Conservation (phyloP, 2,113 vertebrate species). For the Phylloscopus trochilus region DNA sequence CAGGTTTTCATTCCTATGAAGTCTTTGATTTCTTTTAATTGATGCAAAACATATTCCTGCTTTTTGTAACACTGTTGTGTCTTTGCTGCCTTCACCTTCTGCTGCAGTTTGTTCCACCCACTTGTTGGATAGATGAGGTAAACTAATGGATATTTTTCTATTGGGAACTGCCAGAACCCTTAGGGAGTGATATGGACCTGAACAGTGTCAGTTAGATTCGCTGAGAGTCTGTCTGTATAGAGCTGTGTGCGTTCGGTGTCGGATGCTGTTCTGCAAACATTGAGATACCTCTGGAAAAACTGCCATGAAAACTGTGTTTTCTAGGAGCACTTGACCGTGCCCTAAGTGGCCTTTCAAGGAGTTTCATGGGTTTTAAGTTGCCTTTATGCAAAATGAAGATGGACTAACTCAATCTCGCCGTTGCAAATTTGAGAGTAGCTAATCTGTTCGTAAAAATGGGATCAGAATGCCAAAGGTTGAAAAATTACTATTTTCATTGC, state of each 20-base stretch:
- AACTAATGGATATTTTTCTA: not conserved
- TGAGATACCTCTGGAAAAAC: not conserved
- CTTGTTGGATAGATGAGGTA: not conserved
- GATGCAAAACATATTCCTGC: not conserved
- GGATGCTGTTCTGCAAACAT: fast-evolving
- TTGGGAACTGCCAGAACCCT: not conserved
- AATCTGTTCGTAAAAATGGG: not conserved
- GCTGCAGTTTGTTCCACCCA: not conserved
- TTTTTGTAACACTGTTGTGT: not conserved
- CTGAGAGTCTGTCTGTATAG: not conserved
- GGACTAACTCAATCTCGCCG: fast-evolving
- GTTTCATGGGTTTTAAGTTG: not conserved
- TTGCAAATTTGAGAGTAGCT: not conserved
- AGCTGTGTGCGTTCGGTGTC: fast-evolving
- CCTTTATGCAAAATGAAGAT: not conserved
- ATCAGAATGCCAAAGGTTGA: not conserved
- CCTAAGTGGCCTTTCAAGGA: not conserved
- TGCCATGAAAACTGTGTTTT: not conserved
- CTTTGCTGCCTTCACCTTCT: not conserved
- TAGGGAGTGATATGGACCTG: fast-evolving
- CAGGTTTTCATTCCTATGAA: not conserved
- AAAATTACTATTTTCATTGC: not conserved
- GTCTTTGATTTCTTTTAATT: not conserved
- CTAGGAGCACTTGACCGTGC: fast-evolving
- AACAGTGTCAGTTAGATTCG: too few relatives aligned